Evolutionary conservation across 2,797 vertebrate species (phyloP).

Genomic region (Balearica regulorum): DNA sequence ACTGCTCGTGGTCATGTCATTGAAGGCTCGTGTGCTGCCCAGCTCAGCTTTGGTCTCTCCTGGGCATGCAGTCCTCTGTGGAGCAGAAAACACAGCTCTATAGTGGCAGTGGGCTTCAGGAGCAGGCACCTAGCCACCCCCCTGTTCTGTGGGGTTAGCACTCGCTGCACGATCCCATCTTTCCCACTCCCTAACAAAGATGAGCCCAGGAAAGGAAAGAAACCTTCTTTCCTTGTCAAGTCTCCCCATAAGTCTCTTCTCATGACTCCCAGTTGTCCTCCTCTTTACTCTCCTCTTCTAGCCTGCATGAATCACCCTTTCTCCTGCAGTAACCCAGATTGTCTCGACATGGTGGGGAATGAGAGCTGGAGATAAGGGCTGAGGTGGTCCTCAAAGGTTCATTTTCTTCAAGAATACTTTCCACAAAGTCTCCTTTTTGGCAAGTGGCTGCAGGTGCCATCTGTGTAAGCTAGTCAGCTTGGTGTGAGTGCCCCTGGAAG

Average conservation of each 20-base stretch:
- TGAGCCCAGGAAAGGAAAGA: background rate
- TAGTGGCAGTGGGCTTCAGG: background rate
- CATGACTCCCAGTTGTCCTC: background rate
- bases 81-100: background rate
- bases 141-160: background rate
- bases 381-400: background rate
- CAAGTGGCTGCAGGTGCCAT: background rate
- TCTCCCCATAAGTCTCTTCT: background rate
- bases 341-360: background rate
- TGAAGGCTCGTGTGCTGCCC: background rate
- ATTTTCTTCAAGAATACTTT: background rate
- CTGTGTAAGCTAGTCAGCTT: background rate
- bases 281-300: background rate
- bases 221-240: background rate
- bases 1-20: fast-evolving
- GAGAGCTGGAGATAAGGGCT: background rate
- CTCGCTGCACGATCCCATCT: background rate
- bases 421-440: background rate
- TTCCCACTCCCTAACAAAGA: background rate
- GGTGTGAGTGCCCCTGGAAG: background rate
- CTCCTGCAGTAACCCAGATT: background rate
- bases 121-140: background rate
- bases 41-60: background rate
- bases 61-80: constrained; percentile 39
- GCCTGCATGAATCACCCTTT: background rate